Base-by-base conservation (phyloP, 2,797 vertebrate species). In the Chiloscyllium punctatum region DNA sequence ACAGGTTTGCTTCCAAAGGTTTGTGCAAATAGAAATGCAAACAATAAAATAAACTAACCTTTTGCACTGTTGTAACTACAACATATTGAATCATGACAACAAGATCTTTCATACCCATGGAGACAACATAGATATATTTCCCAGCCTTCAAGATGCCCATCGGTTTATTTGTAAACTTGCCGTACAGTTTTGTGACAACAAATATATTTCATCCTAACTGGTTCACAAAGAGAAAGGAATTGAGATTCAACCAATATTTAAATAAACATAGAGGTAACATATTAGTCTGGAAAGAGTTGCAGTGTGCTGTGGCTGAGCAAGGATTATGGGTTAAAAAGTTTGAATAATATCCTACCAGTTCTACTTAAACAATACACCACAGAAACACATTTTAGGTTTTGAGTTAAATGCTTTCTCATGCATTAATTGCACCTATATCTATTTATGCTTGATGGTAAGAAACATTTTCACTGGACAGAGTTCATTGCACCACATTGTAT, bases 101-200 rank as follows among this genome's bases (percentile, higher is more conserved):
- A 71, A 74, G n/a, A 27, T 74, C 42, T 74, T 94, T 71, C 92
- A 94, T 23, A 94, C 68, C 92, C 69, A 94, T 53, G 48, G 92
- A 94, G 92, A 94, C 94, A 94, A 94, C 92, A 72, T 48, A 94
- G 37, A 72, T 72, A 23, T 94, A 94, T 94, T 42, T 94, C 66
- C 94, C n/a, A 69, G 30, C 91, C 91, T 69, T 69, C 42, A 74
- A 42, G 27, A 51, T 74, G 92, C 69, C 69, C 92, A 94, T 69
- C 69, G 4, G 69, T 94, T 74, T 72, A 94, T 53, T 94, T 94
- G 66, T 94, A 30, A 37, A 51, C 68, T 72, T 69, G 30, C n/a
- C 69, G 42, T 94, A 27, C 92, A 94, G 37, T 37, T 48, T 94
- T 94, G 68, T 94, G 42, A 94, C 27, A 74, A 94, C 94, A 94